These are phyloP conservation scores for Cryptocephalus moraei DNA, from an alignment of 2,888 invertebrate genomes.

Conservation along the genomic window DNA sequence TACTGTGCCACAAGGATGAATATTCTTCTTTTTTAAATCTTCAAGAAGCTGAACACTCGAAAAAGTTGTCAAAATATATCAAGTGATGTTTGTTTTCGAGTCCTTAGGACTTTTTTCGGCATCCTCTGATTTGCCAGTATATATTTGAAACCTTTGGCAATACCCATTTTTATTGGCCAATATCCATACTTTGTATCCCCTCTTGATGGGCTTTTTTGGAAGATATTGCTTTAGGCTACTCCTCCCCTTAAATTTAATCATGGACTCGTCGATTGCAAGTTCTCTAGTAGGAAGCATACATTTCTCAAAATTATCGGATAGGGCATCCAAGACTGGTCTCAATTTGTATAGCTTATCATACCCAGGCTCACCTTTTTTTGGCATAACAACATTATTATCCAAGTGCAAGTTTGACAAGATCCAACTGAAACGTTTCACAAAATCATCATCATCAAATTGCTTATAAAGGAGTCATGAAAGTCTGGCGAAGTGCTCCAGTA, in stretches of 20 bases:
- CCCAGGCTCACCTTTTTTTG: conserved; percentile 7
- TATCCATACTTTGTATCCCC: no score
- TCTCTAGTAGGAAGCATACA: neutral
- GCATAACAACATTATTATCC: conserved; percentile 15
- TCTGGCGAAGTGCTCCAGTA: conserved; percentile 7
- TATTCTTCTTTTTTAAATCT: no score
- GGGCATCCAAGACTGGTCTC: conserved; percentile 13
- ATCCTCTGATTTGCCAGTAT: no score
- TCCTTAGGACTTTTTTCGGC: no score
- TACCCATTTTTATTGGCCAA: conserved; percentile 4
- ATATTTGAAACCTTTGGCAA: no score
- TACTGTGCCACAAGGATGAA: no score
- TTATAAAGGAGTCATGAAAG: conserved; percentile 10
- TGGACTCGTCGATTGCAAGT: conserved; percentile 5
- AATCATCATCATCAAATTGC: conserved; percentile 7
- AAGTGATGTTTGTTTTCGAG: no score
- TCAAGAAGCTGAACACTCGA: no score
- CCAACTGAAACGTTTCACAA: conserved; percentile 12
- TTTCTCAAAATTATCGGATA: conserved; percentile 10
- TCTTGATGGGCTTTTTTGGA: conserved; percentile 8
- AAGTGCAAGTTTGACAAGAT: conserved; percentile 16
- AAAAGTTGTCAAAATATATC: no score
- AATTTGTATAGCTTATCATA: conserved; percentile 22
- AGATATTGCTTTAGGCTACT: conserved; percentile 6
- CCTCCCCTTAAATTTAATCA: conserved; percentile 10